Base-by-base conservation (phyloP, 30 jellyfish, hydroid and myxozoan genomes). In the Rhopilema esculentum region DNA sequence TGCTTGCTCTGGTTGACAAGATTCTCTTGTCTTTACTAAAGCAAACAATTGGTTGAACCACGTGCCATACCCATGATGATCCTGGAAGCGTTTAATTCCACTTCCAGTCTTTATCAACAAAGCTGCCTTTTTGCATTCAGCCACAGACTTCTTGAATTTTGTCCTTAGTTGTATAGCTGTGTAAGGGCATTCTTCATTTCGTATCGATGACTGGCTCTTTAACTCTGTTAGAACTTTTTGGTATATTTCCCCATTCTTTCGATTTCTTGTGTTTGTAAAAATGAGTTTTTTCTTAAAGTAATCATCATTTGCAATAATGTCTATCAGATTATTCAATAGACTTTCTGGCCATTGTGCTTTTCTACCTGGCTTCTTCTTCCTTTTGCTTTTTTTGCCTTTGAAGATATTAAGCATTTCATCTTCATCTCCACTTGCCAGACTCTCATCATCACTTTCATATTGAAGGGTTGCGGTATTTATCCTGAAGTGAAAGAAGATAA, bases 21-120 rank as follows among this genome's bases (percentile, higher is more conserved):
- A 82, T 19, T 82, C 83, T 66, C 91, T 67, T 30, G 84, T 83
- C 61, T 83, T 83, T 22, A 83, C 82, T 18, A 85, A 72, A 18
- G 83, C 80, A 62, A 69, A 85, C 82, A 85, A 65, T 74, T 72
- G 88, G 72, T 85, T 49, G 72, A 85, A 85, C 94, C 94, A 72
- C 22, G 76, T 75, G 76, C 94, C 94, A 57, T 69, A 73, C 27
- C 78, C 69, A 21, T 74, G 57, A 30, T 85, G 88, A 26, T 84
- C 93, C 87, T 49, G 86, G 64, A 84, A 84, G 2, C 87, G 50
- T 66, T 72, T 74, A 49, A 85, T 85, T n/a, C 88, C 88, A 74
- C 82, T 85, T 62, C 88, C 94, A 68, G 94, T 68, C 28, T 85
- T 85, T 67, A 85, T 85, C 20, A 76, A 26, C 94, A 85, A 26